These are phyloP conservation scores for Ophion costatus DNA, from an alignment of 2,888 invertebrate species.

Conservation along the genomic window DNA sequence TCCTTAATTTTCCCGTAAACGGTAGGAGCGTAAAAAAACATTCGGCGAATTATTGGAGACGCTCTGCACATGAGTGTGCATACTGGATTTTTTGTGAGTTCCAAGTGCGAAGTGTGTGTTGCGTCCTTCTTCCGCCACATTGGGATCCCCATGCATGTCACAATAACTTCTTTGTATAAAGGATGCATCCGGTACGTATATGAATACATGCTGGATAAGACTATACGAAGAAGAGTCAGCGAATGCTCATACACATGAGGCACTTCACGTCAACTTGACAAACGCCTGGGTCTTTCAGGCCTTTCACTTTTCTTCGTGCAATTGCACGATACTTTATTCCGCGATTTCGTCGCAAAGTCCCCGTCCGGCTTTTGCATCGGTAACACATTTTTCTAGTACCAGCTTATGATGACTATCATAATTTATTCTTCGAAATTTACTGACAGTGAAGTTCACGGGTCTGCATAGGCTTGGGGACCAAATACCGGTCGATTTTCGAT, in stretches of 20 bases:
- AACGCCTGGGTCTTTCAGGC: background rate
- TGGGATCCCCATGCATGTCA: slow-evolving; percentile 59
- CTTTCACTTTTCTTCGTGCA: background rate
- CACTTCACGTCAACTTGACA: slow-evolving; percentile 20
- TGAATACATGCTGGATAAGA: slow-evolving; percentile 69
- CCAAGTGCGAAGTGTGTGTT: slow-evolving; percentile 54
- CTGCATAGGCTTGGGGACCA: background rate
- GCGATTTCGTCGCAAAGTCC: background rate
- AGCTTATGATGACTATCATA: background rate
- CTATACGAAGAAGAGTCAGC: slow-evolving; percentile 21
- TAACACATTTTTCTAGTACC: background rate
- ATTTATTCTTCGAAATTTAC: background rate
- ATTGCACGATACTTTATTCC: background rate
- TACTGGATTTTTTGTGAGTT: slow-evolving; percentile 79
- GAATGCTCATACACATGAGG: slow-evolving; percentile 6
- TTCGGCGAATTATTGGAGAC: background rate
- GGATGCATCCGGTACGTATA: slow-evolving; percentile 63
- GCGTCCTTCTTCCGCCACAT: slow-evolving; percentile 15
- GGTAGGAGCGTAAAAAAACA: background rate
- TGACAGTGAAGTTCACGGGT: background rate
- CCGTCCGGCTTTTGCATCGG: background rate
- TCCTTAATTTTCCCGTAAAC: too few species aligned
- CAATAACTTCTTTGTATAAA: slow-evolving; percentile 80
- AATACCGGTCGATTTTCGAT: background rate
- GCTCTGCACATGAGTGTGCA: slow-evolving; percentile 72